A percentile compares a stretch with the other conserved stretches of the same genome.
These are phyloP conservation scores for Lagopus muta DNA, from an alignment of 2,113 vertebrate genomes.

Conservation along the genomic window DNA sequence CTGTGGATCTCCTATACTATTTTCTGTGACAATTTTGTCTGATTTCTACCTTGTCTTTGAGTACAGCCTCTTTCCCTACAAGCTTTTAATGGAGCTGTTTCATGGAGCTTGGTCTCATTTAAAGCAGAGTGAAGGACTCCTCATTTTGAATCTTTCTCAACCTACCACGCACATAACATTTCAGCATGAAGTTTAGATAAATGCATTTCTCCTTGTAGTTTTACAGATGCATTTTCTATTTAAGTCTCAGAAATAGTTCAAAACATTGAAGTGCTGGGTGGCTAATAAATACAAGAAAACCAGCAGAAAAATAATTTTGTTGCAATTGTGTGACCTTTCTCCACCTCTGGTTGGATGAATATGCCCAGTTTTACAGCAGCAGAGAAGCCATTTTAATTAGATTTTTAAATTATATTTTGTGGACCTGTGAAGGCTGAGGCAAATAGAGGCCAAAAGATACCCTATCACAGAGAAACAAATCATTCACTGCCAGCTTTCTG, in stretches of 20 bases:
- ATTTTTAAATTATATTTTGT: conserved; percentile 29
- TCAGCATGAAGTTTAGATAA: neutral
- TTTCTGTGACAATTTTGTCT: neutral
- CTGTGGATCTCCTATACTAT: neutral
- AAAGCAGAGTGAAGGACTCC: neutral
- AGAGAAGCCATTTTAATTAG: neutral
- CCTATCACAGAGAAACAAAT: neutral
- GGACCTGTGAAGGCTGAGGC: neutral
- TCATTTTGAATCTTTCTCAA: neutral
- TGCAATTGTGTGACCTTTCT: neutral
- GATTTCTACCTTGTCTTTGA: neutral
- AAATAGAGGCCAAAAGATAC: neutral
- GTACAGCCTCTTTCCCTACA: neutral
- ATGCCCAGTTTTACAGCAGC: neutral
- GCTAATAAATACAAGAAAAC: conserved; percentile 7
- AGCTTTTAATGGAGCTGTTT: neutral
- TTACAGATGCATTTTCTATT: neutral
- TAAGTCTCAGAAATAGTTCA: neutral
- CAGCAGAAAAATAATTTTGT: neutral
- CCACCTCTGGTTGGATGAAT: neutral
- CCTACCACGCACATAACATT: neutral
- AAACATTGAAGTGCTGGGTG: neutral
- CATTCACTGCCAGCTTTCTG: neutral
- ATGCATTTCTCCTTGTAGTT: neutral
- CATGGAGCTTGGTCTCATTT: neutral